phyloP scores from a whole-genome alignment of 1,140 invertebrate species.

The Radopholus similis region DNA sequence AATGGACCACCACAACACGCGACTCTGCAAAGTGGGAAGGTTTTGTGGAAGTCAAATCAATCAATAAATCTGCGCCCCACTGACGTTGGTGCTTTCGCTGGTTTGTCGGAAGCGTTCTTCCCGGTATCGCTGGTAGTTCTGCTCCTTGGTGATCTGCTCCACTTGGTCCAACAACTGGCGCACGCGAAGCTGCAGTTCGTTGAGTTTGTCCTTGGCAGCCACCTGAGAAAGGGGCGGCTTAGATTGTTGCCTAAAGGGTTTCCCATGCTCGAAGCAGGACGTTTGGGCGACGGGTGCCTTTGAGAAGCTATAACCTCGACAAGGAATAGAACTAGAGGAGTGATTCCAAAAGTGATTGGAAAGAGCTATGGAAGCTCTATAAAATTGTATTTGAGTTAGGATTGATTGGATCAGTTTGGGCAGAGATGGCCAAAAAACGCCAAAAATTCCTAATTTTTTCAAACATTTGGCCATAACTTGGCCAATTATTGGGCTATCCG shows the following conservation, averaged over 20 bases:
- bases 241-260: no score
- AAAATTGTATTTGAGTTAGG: no score
- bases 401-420: no score
- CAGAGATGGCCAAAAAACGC: no score
- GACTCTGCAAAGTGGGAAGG: slow-evolving; percentile 61
- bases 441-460: no score
- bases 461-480: no score
- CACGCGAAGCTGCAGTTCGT: slow-evolving; percentile 87
- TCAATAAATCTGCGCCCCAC: background rate
- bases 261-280: no score
- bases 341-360: no score
- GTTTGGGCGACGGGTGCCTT: no score
- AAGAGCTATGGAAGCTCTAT: no score
- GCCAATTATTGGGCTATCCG: no score
- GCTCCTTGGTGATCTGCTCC: slow-evolving; percentile 97
- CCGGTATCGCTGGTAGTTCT: slow-evolving; percentile 97
- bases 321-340: background rate
- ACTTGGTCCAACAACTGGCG: slow-evolving; percentile 94
- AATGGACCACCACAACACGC: slow-evolving; percentile 90
- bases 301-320: no score
- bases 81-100: slow-evolving; percentile 86
- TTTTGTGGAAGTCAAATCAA: background rate
- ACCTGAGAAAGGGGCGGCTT: slow-evolving; percentile 69
- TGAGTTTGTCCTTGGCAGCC: slow-evolving; percentile 93
- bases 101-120: slow-evolving; percentile 95